Evolutionary conservation across 2,888 invertebrate species (phyloP).

Genomic region (Aethes cnicana): DNA sequence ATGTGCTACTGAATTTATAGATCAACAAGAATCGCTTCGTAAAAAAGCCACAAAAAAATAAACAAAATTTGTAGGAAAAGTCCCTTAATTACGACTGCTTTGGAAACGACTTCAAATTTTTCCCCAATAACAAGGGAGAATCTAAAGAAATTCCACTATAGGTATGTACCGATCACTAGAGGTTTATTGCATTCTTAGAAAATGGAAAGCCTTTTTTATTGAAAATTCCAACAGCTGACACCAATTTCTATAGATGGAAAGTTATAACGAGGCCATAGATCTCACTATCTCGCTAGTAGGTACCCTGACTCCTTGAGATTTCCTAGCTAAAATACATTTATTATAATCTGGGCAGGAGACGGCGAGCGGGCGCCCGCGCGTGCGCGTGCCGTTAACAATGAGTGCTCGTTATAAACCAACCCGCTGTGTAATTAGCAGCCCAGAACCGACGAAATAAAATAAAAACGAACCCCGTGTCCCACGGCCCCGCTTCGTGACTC

Average conservation of each 20-base stretch:
- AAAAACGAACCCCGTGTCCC: constrained; percentile 63
- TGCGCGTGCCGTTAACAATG: constrained; percentile 68
- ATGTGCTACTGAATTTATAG: constrained; percentile 67
- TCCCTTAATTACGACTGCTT: constrained; percentile 5
- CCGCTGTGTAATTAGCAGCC: constrained; percentile 70
- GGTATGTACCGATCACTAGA: too few relatives aligned
- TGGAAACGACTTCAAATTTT: constrained; percentile 1
- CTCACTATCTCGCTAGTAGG: too few relatives aligned
- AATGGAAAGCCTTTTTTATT: too few relatives aligned
- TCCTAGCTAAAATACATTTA: too few relatives aligned
- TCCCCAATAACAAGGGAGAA: too few relatives aligned
- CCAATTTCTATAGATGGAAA: too few relatives aligned
- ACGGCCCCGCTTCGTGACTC: constrained; percentile 75
- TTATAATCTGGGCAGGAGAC: too few relatives aligned
- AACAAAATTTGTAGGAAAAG: constrained; percentile 49
- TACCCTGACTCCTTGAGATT: too few relatives aligned
- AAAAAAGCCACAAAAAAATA: constrained; percentile 63
- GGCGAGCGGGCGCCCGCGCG: constrained; percentile 40
- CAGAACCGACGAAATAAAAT: constrained; percentile 59
- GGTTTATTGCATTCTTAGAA: too few relatives aligned
- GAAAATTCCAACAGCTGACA: too few relatives aligned
- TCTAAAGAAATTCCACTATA: too few relatives aligned
- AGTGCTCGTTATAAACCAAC: constrained; percentile 71
- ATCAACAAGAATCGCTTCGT: constrained; percentile 55
- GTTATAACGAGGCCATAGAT: too few relatives aligned